Evolutionary conservation across 2,797 vertebrate species (phyloP).

Genomic region (Hypotaenidia okinawae): DNA sequence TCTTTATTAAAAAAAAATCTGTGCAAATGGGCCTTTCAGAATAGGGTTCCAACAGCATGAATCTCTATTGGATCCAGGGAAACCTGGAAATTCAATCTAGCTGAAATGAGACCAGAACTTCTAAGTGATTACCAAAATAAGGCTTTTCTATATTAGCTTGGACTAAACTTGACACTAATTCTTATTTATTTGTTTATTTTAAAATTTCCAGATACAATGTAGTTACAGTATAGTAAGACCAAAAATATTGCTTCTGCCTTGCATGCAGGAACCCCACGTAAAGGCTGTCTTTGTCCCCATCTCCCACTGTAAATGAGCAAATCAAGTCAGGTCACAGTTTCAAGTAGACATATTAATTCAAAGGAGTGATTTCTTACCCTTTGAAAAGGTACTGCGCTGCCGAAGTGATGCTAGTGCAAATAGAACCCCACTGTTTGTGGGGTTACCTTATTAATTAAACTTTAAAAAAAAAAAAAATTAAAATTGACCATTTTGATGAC

Average conservation of each 20-base stretch:
- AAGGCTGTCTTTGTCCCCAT: neutral
- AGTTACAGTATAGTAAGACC: neutral
- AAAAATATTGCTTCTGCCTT: neutral
- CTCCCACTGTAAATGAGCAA: neutral
- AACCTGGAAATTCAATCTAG: neutral
- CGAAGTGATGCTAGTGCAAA: neutral
- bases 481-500: neutral
- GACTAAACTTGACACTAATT: neutral
- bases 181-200: neutral
- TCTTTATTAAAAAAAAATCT: neutral
- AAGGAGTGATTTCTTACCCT: neutral
- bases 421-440: neutral
- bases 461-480: neutral
- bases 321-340: neutral
- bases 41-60: neutral
- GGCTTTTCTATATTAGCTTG: neutral
- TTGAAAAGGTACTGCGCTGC: neutral
- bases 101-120: neutral
- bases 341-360: neutral
- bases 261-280: rapidly evolving
- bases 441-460: neutral
- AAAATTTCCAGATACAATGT: neutral
- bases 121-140: neutral
- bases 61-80: neutral
- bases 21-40: neutral